Evolutionary conservation across 1,140 invertebrate species (phyloP).

Genomic region (Pseudomyrmex cubaensis): DNA sequence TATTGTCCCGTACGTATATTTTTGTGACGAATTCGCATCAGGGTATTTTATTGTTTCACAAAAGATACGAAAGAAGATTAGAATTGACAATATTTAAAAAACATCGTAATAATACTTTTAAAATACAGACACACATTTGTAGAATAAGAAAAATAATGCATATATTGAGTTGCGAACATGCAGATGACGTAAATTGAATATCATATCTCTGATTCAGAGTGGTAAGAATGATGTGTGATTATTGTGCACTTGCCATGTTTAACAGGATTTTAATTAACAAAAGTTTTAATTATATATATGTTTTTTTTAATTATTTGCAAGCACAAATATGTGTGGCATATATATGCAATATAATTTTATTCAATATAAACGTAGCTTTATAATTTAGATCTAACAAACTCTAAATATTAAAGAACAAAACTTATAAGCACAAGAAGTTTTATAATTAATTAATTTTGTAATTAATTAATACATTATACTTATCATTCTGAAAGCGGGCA

Average conservation of each 20-base stretch:
- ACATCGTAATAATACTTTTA: not conserved
- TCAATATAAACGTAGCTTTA: not conserved
- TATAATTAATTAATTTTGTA: no score
- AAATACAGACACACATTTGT: conserved; percentile 10
- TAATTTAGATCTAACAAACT: not conserved
- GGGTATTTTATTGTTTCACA: conserved; percentile 11
- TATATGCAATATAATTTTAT: conserved; percentile 6
- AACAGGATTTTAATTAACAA: not conserved
- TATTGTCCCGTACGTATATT: conserved; percentile 23
- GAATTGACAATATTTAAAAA: conserved; percentile 2
- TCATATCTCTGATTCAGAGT: conserved; percentile 42
- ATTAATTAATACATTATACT: conserved; percentile 18
- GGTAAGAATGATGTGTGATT: conserved; percentile 11
- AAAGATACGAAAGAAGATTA: not conserved
- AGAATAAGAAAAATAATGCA: conserved; percentile 14
- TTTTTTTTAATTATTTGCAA: no score
- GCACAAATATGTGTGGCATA: no score
- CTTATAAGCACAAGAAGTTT: not conserved
- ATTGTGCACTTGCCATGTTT: not conserved
- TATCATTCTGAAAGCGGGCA: conserved; percentile 42
- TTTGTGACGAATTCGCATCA: conserved; percentile 30
- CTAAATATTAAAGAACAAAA: not conserved
- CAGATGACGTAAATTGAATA: conserved; percentile 28
- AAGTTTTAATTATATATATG: no score
- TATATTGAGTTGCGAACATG: conserved; percentile 14